These are phyloP conservation scores for Hydra vulgaris DNA, from an alignment of 30 jellyfish, hydroid and myxozoan species.

Conservation along the genomic window DNA sequence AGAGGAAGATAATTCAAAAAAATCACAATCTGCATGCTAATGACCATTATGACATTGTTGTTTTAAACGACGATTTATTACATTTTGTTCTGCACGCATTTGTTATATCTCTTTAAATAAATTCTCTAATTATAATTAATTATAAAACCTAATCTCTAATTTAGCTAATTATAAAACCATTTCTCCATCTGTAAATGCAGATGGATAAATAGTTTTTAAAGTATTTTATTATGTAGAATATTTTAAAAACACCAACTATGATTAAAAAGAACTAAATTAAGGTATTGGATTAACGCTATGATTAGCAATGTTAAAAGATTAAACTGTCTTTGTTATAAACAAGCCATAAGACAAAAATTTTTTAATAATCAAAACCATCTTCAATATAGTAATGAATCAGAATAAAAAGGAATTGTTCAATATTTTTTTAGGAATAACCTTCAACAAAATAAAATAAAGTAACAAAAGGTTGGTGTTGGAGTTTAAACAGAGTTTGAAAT, in stretches of 20 bases:
- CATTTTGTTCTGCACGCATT: background rate
- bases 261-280: too few species aligned
- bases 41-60: background rate
- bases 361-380: background rate
- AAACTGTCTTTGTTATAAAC: background rate
- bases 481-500: background rate
- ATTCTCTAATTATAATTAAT: background rate
- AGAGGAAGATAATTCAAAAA: background rate
- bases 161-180: background rate
- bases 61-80: background rate
- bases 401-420: too few species aligned
- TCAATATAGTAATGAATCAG: background rate
- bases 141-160: too few species aligned
- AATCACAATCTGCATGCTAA: background rate
- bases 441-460: too few species aligned
- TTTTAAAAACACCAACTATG: background rate
- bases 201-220: too few species aligned
- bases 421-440: too few species aligned
- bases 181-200: background rate
- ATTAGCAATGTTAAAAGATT: too few species aligned
- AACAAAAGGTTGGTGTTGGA: background rate
- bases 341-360: background rate
- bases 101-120: background rate
- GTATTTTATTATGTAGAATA: too few species aligned
- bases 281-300: background rate